Evolutionary conservation across 2,113 vertebrate genomes (phyloP), one percentile per base, ranked within the genome.

Genomic region (Illadopsis cleaveri): DNA sequence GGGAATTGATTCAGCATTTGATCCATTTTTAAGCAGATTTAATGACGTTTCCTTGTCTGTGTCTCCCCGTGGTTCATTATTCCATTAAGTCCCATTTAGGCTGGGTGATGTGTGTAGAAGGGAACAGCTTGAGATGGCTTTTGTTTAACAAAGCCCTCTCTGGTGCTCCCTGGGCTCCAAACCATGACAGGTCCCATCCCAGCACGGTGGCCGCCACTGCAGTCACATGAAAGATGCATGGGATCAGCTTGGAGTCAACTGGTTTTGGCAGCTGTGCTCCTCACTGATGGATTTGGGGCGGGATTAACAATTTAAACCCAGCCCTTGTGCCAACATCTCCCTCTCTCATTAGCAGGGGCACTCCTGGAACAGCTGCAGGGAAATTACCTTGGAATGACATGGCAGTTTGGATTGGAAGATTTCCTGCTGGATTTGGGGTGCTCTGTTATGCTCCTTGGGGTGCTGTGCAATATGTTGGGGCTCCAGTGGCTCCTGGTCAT

Each of bases 21-120:
- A 98, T 98, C 98, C 96, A 98, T 98, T 98, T 98, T 98, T 98
- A 98, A 98, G 56, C 28, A 97, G 92, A 92, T 96, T 82, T 98
- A 98, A 98, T 98, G 97, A 98, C 94, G 85, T 98, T 98, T 97
- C 93, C 96, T 97, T 98, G 97, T 97, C 91, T 61, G 72, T 86
- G 72, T 83, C 81, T 98, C 78, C 96, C 93, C 14, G 77, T 92
- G 91, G 96, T 87, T 98, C 95, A 97, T 97, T 97, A 97, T 97
- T 92, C 90, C 95, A 97, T 97, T 98, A 97, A 97, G 95, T 96
- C 91, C 90, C 89, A 94, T 89, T 77, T 91, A 94, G 94, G 92
- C 92, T 53, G 90, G 93, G 44, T 97, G 96, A 97, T 95, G 89
- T 53, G 80, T 86, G 62, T 86, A 78, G 84, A 58, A 89, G 79